Conservation (phyloP, 1,140 invertebrate species). For the Leptonema lineaticorne region DNA sequence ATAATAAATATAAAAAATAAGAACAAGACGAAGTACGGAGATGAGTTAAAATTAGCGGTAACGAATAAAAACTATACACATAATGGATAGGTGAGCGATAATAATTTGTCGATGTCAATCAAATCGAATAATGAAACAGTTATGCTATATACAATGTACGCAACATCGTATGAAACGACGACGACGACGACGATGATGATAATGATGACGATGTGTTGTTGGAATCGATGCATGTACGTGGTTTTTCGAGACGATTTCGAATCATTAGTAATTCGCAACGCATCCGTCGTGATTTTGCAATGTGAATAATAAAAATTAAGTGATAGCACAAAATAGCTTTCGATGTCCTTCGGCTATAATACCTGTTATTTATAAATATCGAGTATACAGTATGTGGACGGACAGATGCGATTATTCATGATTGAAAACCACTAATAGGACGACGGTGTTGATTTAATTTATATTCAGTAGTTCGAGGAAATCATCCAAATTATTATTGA, state of each 20-base stretch:
- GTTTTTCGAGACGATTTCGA: not conserved
- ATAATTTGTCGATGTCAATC: not conserved
- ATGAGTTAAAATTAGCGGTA: too few species aligned
- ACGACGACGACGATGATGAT: too few species aligned
- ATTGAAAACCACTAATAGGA: not conserved
- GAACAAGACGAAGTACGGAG: too few species aligned
- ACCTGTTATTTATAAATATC: conserved; percentile 17
- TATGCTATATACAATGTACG: not conserved
- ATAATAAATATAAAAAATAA: too few species aligned
- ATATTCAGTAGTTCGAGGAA: too few species aligned
- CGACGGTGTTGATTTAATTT: too few species aligned
- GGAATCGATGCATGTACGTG: not conserved
- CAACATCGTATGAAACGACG: too few species aligned
- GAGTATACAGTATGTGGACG: not conserved
- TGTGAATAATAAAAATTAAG: conserved; percentile 5
- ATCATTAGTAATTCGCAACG: conserved; percentile 16
- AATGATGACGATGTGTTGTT: too few species aligned
- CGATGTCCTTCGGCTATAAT: conserved; percentile 11
- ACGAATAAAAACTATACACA: too few species aligned
- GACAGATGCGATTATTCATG: not conserved
- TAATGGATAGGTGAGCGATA: too few species aligned
- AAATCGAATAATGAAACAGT: not conserved
- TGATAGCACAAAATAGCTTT: conserved; percentile 2
- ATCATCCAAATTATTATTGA: too few species aligned
- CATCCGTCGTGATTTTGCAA: conserved; percentile 11